These are phyloP conservation scores for Glaucidium brasilianum DNA, from an alignment of 2,113 vertebrate species.

Conservation along the genomic window DNA sequence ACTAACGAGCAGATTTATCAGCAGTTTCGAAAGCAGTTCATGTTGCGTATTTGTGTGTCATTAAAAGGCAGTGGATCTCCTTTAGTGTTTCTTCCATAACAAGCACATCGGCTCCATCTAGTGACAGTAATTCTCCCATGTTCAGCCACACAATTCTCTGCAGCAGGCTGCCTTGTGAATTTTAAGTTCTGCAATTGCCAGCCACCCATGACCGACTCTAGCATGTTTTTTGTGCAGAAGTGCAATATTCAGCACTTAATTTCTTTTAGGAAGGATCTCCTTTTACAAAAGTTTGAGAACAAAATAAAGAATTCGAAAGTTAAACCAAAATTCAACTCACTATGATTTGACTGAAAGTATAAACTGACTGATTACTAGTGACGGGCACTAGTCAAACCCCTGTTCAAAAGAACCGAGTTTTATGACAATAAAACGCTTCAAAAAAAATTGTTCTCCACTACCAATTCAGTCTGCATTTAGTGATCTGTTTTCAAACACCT, in stretches of 20 bases:
- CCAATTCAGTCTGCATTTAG: neutral
- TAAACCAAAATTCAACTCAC: neutral
- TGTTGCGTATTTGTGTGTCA: rapidly evolving
- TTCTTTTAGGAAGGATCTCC: neutral
- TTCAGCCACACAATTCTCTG: neutral
- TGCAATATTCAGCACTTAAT: neutral
- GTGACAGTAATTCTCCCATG: neutral
- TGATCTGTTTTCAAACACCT: neutral
- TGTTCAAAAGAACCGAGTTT: neutral
- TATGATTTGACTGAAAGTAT: neutral
- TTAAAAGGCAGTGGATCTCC: neutral
- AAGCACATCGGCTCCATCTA: constrained; percentile 25
- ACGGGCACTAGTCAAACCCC: neutral
- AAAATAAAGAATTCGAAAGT: neutral
- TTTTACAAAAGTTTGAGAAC: neutral
- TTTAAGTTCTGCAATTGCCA: neutral
- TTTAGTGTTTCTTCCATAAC: neutral
- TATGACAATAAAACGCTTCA: neutral
- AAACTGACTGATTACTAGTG: neutral
- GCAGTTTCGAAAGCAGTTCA: neutral
- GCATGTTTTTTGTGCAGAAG: neutral
- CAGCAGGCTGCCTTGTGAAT: neutral
- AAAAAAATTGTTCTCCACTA: neutral
- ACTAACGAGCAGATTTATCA: neutral
- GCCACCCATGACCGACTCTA: neutral